phyloP scores from a whole-genome alignment of 1,140 invertebrate species.

The Cydia pomonella region DNA sequence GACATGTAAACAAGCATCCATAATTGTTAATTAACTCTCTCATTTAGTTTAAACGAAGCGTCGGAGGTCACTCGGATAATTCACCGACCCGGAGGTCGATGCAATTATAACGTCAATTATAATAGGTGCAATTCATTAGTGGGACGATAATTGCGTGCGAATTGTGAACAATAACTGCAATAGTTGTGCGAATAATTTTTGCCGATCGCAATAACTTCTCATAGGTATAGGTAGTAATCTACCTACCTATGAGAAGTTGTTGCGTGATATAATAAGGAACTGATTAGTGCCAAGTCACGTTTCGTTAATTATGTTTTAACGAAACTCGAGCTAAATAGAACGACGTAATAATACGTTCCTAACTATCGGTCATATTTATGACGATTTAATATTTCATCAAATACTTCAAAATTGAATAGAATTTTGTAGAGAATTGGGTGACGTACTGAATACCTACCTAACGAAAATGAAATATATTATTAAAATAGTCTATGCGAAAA shows the following conservation, averaged over 20 bases:
- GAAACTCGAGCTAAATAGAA: no score
- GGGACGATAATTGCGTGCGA: not conserved
- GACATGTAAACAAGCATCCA: not conserved
- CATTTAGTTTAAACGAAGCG: not conserved
- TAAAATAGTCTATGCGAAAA: not conserved
- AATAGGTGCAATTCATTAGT: constrained; percentile 4
- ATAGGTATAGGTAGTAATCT: no score
- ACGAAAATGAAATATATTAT: no score
- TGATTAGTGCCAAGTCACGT: not conserved
- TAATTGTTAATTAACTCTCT: not conserved
- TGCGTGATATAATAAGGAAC: not conserved
- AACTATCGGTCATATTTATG: no score
- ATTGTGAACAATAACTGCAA: not conserved
- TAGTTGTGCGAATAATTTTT: not conserved
- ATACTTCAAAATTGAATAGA: no score
- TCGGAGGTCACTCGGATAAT: constrained; percentile 20
- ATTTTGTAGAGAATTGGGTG: no score
- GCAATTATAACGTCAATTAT: constrained; percentile 9
- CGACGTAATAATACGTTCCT: no score
- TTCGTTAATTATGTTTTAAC: no score
- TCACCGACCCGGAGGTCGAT: not conserved
- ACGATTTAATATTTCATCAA: no score
- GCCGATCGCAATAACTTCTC: not conserved
- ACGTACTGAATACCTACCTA: no score
- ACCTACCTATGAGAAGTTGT: no score